Conservation (phyloP, 2,888 invertebrate species). For the Odontomyia ornata region DNA sequence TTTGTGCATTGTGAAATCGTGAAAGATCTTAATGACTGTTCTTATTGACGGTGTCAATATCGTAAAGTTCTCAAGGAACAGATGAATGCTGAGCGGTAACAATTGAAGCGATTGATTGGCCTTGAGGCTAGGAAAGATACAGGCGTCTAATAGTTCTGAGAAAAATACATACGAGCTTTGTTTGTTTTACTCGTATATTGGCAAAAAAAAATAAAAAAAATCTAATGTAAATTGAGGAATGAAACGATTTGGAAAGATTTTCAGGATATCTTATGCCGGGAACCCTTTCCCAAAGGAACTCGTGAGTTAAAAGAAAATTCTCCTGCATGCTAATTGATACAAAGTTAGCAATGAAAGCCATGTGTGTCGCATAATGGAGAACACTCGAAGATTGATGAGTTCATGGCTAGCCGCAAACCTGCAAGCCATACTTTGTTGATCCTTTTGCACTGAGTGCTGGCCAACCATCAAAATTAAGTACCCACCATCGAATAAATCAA, state of each 20-base stretch:
- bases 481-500: not conserved
- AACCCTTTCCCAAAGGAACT: no score
- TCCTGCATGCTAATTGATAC: no score
- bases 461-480: not conserved
- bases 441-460: not conserved
- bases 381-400: no score
- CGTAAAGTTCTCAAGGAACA: not conserved
- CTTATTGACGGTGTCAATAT: constrained; percentile 10
- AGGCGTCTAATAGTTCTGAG: no score
- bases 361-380: no score
- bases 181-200: not conserved
- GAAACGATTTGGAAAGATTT: no score
- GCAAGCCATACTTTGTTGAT: not conserved
- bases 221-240: no score
- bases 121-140: not conserved
- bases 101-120: not conserved
- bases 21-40: constrained; percentile 18
- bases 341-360: no score
- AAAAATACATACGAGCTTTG: not conserved
- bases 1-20: constrained; percentile 16
- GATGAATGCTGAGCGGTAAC: not conserved
- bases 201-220: not conserved
- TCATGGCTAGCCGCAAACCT: not conserved
- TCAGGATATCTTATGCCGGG: no score
- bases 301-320: no score